Percentiles rank a stretch among this genome's conserved stretches.
These are phyloP conservation scores for Copidosoma floridanum DNA, from an alignment of 1,140 invertebrate species.

Conservation along the genomic window DNA sequence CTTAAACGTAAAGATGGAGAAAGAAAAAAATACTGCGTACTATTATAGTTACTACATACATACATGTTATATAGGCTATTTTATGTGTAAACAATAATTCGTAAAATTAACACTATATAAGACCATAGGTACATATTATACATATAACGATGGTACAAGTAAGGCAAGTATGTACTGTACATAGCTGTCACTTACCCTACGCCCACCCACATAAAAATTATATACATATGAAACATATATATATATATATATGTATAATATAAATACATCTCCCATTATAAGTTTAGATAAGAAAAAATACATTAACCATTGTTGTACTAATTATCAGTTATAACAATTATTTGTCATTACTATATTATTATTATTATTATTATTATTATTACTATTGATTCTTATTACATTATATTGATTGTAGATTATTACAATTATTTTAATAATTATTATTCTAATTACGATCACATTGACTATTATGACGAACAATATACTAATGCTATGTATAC, in stretches of 20 bases:
- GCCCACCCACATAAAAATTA: slow-evolving; percentile 41
- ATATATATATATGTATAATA: slow-evolving; percentile 34
- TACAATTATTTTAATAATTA: slow-evolving; percentile 31
- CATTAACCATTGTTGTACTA: slow-evolving; percentile 54
- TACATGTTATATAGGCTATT: slow-evolving; percentile 48
- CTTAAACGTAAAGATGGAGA: slow-evolving; percentile 32
- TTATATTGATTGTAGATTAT: slow-evolving; percentile 33
- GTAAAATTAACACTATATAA: slow-evolving; percentile 46
- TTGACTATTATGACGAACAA: slow-evolving; percentile 39
- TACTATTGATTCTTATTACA: too few relatives aligned
- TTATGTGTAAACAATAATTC: slow-evolving; percentile 52
- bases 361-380: slow-evolving; percentile 29
- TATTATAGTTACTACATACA: slow-evolving; percentile 30
- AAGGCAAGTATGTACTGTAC: slow-evolving; percentile 56
- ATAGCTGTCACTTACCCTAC: slow-evolving; percentile 52
- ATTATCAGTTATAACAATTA: slow-evolving; percentile 43
- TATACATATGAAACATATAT: slow-evolving; percentile 34
- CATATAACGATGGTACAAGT: slow-evolving; percentile 51
- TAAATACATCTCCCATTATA: slow-evolving; percentile 25
- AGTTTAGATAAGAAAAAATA: slow-evolving; percentile 27
- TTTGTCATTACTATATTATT: slow-evolving; percentile 25
- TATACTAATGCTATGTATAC: slow-evolving; percentile 43
- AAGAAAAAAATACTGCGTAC: slow-evolving; percentile 17
- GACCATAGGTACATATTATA: slow-evolving; percentile 45
- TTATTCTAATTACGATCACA: slow-evolving; percentile 36